Conservation (phyloP, 2,888 invertebrate genomes). For the Tuta absoluta region DNA sequence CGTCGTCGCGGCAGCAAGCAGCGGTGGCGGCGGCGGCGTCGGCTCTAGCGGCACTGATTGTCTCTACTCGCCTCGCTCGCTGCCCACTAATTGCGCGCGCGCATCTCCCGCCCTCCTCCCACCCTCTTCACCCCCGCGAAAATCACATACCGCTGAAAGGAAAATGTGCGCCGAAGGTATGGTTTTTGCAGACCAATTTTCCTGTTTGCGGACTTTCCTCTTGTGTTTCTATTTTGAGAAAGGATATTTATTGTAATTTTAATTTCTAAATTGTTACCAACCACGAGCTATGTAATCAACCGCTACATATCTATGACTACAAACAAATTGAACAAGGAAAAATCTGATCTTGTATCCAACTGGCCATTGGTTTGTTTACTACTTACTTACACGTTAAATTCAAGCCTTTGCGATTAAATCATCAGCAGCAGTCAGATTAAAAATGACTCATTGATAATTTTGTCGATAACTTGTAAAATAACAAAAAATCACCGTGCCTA, state of each 20-base stretch:
- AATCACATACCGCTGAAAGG: neutral
- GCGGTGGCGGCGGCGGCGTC: neutral
- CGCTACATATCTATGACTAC: too few relatives aligned
- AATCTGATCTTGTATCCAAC: too few relatives aligned
- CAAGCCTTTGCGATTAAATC: too few relatives aligned
- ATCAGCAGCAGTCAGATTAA: neutral
- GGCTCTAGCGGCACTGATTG: slow-evolving; percentile 4
- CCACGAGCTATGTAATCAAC: too few relatives aligned
- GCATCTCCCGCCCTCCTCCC: neutral
- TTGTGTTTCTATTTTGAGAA: too few relatives aligned
- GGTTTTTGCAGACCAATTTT: neutral
- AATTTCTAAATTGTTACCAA: neutral
- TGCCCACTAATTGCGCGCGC: slow-evolving; percentile 5
- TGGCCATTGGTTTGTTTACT: too few relatives aligned
- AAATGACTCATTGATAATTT: neutral
- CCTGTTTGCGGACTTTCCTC: neutral
- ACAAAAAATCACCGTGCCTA: neutral
- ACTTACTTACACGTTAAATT: too few relatives aligned
- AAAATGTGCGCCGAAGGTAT: neutral
- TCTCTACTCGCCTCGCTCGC: neutral
- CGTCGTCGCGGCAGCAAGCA: neutral
- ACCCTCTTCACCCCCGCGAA: neutral
- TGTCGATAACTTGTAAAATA: neutral
- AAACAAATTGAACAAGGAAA: too few relatives aligned
- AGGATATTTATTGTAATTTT: neutral